These are phyloP conservation scores for Hippocampus guttulatus DNA, from an alignment of 2,113 vertebrate genomes.

Conservation along the genomic window DNA sequence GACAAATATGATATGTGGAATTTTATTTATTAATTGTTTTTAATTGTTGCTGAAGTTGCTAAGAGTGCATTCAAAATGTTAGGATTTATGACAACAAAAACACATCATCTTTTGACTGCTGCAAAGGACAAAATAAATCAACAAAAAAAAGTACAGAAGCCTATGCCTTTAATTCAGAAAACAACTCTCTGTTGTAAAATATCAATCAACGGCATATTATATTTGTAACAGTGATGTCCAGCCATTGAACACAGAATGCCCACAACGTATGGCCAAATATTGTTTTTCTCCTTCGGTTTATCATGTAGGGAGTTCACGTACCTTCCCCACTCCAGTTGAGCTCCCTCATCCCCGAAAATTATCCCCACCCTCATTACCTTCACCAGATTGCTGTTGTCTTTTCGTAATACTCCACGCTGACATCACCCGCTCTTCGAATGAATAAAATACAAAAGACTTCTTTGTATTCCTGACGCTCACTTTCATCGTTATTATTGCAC, in stretches of 20 bases:
- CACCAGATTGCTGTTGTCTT: constrained; percentile 68
- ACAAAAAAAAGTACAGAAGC: too few relatives aligned
- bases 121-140: too few relatives aligned
- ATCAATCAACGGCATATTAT: too few relatives aligned
- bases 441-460: constrained; percentile 74
- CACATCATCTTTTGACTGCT: too few relatives aligned
- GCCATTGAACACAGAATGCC: constrained; percentile 18
- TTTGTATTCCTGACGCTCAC: constrained; percentile 66
- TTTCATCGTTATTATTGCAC: constrained; percentile 56
- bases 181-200: not conserved
- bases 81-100: too few relatives aligned
- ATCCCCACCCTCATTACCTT: constrained; percentile 59
- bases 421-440: constrained; percentile 61
- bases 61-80: too few relatives aligned
- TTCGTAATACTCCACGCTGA: constrained; percentile 59
- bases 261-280: constrained; percentile 55
- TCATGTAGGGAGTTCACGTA: constrained; percentile 46
- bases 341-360: constrained; percentile 40
- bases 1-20: too few relatives aligned
- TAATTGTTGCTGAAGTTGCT: too few relatives aligned
- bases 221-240: too few relatives aligned
- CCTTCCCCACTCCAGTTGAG: constrained; percentile 17
- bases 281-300: constrained; percentile 54
- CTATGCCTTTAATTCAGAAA: constrained; percentile 1
- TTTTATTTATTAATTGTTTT: too few relatives aligned